phyloP scores from a whole-genome alignment of 2,113 vertebrate species.

The Cynocephalus volans region DNA sequence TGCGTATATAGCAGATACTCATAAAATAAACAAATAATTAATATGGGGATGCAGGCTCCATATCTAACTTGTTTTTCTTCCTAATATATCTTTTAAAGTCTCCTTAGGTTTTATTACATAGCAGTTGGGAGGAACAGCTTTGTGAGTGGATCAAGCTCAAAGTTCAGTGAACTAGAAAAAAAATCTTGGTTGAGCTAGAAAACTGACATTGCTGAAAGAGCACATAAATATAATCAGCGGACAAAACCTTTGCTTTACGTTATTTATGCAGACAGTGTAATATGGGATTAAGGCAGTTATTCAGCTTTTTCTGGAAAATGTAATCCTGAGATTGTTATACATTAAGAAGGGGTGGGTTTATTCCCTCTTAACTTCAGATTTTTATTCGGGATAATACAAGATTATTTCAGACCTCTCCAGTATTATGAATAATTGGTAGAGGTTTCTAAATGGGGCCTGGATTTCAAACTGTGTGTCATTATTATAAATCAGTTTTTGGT shows the following conservation, averaged over 20 bases:
- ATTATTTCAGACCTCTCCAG: slow-evolving; percentile 29
- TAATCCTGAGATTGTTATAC: not conserved
- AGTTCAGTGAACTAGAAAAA: not conserved
- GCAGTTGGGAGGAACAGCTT: not conserved
- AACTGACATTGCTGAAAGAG: not conserved
- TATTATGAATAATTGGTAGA: slow-evolving; percentile 64
- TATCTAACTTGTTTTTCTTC: not conserved
- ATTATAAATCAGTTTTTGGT: slow-evolving; percentile 3
- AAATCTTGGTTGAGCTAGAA: not conserved
- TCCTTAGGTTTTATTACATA: not conserved
- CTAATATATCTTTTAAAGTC: not conserved
- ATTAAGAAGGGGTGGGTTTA: not conserved
- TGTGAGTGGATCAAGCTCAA: not conserved
- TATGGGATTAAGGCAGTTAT: not conserved
- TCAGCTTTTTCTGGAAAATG: slow-evolving; percentile 3
- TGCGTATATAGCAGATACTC: not conserved
- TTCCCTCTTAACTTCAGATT: not conserved
- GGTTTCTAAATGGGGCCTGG: slow-evolving; percentile 35
- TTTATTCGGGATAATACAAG: slow-evolving; percentile 24
- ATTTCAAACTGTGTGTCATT: slow-evolving; percentile 53
- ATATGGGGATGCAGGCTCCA: not conserved
- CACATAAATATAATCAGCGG: not conserved
- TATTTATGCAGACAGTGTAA: not conserved
- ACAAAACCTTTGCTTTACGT: not conserved
- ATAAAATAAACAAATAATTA: slow-evolving; percentile 5